Base-by-base conservation (phyloP, 2,113 vertebrate species). In the Aegypius monachus region DNA sequence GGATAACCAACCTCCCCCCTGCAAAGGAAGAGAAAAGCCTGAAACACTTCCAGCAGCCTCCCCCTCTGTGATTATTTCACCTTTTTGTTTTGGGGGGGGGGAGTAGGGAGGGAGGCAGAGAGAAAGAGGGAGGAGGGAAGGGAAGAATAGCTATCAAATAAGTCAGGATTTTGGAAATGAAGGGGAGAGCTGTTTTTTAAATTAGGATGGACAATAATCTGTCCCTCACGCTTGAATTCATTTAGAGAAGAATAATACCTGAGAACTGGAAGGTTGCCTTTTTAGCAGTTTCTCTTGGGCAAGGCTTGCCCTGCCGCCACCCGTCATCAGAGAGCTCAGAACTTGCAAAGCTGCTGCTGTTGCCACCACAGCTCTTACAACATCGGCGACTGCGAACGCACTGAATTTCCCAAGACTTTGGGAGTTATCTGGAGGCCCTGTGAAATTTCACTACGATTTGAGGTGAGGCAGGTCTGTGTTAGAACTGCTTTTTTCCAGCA, bases 381-480 rank as follows among this genome's bases (percentile, higher is more conserved):
- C 34, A 65, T 11, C 3, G 0, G 5, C 1, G 11, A 31, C 25
- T 36, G 45, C 4, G 5, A 92, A 63, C 42, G 45, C 18, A 16
- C 40, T 38, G 52, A 19, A 72, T 93, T 90, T 80, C 78, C 78
- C 67, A 66, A 72, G 78, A 47, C 34, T 96, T 70, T 21, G 32
- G 62, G 52, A 94, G 47, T 52, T 89, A 50, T 34, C 62, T 85
- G 81, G 56, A 91, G 29, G 48, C 36, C 40, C 80, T 83, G 72
- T 34, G 65, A 96, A 93, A 81, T 94, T 91, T 97, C 73, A 65
- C n/a, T 89, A 17, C 2, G 42, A n/a, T 43, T 79, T 90, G 87
- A 87, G 43, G 68, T 65, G 68, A 79, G 67, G 80, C 75, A 74
- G 80, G 75, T 71, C 92, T 80, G 45, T 17, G 29, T 50, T 58